phyloP scores from a whole-genome alignment of 1,140 invertebrate genomes.

The Macrosteles quadrilineatus region DNA sequence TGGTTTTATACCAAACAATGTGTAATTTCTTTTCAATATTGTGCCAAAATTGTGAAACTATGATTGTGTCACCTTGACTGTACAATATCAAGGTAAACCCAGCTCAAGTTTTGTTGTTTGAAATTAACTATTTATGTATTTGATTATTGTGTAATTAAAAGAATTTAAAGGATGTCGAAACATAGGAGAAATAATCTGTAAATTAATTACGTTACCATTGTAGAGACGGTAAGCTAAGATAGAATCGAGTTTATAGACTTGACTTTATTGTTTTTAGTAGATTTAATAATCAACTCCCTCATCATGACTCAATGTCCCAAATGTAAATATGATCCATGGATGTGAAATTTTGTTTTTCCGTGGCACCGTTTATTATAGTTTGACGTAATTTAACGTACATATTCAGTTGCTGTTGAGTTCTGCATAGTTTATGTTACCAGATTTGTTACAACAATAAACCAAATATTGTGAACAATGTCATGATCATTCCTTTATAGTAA shows the following conservation, averaged over 20 bases:
- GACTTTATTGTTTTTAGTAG: slow-evolving; percentile 29
- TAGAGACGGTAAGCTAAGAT: background rate
- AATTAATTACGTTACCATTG: slow-evolving; percentile 4
- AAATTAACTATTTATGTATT: slow-evolving; percentile 24
- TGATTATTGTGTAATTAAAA: slow-evolving; percentile 22
- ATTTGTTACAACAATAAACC: background rate
- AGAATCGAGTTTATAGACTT: slow-evolving; percentile 5
- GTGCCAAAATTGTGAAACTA: slow-evolving; percentile 19
- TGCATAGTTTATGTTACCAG: too few relatives aligned
- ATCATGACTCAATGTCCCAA: background rate
- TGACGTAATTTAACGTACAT: too few relatives aligned
- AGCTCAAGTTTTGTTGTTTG: slow-evolving; percentile 30
- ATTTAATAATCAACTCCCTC: background rate
- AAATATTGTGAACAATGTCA: too few relatives aligned
- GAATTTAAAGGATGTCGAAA: slow-evolving; percentile 20
- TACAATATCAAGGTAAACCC: background rate
- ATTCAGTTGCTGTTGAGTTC: too few relatives aligned
- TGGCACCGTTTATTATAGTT: too few relatives aligned
- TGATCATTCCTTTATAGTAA: slow-evolving; percentile 5
- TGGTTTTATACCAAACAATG: background rate
- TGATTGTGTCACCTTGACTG: background rate
- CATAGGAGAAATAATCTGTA: slow-evolving; percentile 15
- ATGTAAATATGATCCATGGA: background rate
- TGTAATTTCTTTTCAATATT: background rate
- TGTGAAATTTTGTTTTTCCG: too few relatives aligned